Conservation (phyloP, 2,797 vertebrate genomes). For the Halcyon badia region DNA sequence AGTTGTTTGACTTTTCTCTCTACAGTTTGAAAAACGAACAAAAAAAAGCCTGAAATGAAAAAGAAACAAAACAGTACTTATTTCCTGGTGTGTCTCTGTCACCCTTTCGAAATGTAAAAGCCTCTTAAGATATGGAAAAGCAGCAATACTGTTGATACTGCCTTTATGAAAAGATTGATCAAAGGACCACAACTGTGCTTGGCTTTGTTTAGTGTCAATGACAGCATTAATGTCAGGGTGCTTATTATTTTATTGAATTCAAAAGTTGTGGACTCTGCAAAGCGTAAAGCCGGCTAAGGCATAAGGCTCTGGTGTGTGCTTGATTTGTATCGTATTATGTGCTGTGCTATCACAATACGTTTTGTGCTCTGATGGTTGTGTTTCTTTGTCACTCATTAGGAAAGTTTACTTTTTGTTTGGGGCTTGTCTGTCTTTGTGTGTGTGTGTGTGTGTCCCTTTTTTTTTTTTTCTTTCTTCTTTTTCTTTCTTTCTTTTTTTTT, state of each 20-base stretch:
- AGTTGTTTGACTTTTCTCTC: constrained; percentile 34
- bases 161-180: constrained; percentile 54
- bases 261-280: constrained; percentile 34
- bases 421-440: not conserved
- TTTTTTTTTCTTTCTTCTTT: accelerated
- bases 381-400: not conserved
- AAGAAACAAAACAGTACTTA: constrained; percentile 2
- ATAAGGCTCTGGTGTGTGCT: not conserved
- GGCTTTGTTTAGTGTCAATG: constrained; percentile 1
- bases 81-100: not conserved
- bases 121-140: constrained; percentile 21
- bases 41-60: not conserved
- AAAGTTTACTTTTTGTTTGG: not conserved
- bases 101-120: constrained; percentile 43
- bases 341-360: accelerated
- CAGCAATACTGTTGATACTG: constrained; percentile 34
- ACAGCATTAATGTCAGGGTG: constrained; percentile 51
- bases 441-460: too few species aligned
- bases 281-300: not conserved
- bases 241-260: constrained; percentile 62
- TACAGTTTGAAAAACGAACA: not conserved
- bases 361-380: not conserved
- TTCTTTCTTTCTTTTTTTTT: accelerated
- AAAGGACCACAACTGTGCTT: constrained; percentile 27
- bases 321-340: not conserved